phyloP scores from a whole-genome alignment of 2,888 invertebrate species.

The Pedicia rivosa region DNA sequence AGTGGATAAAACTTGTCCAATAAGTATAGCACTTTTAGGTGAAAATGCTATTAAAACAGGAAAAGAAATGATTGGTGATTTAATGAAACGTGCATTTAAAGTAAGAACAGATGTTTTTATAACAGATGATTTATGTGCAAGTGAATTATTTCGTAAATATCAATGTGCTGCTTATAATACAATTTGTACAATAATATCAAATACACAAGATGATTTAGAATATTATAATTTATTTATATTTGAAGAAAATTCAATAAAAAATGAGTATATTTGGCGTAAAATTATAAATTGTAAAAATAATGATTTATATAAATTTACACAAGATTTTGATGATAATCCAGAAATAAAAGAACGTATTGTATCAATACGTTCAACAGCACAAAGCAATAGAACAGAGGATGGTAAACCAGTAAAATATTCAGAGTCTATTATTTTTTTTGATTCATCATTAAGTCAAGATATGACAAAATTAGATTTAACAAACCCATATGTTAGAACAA shows the following conservation, averaged over 20 bases:
- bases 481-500: constrained; percentile 22
- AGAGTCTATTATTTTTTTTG: constrained; percentile 40
- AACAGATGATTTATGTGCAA: constrained; percentile 15
- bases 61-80: constrained; percentile 22
- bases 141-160: constrained; percentile 34
- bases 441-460: constrained; percentile 47
- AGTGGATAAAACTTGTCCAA: constrained; percentile 18
- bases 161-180: constrained; percentile 50
- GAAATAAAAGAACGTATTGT: constrained; percentile 31
- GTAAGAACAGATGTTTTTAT: constrained; percentile 21
- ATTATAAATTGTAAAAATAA: constrained; percentile 35
- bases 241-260: constrained; percentile 29
- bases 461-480: constrained; percentile 41
- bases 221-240: constrained; percentile 39
- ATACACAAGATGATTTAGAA: constrained; percentile 33
- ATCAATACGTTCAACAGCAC: constrained; percentile 25
- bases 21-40: constrained; percentile 17
- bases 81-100: constrained; percentile 20
- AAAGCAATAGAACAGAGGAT: constrained; percentile 15
- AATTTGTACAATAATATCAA: constrained; percentile 39
- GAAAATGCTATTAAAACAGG: constrained; percentile 17
- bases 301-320: constrained; percentile 30
- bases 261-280: constrained; percentile 38
- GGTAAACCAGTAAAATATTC: constrained; percentile 22
- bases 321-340: constrained; percentile 35